Evolutionary conservation across 1,140 invertebrate species (phyloP), one percentile per base, ranked within the genome.

Genomic region (Ctenoplectra terminalis): DNA sequence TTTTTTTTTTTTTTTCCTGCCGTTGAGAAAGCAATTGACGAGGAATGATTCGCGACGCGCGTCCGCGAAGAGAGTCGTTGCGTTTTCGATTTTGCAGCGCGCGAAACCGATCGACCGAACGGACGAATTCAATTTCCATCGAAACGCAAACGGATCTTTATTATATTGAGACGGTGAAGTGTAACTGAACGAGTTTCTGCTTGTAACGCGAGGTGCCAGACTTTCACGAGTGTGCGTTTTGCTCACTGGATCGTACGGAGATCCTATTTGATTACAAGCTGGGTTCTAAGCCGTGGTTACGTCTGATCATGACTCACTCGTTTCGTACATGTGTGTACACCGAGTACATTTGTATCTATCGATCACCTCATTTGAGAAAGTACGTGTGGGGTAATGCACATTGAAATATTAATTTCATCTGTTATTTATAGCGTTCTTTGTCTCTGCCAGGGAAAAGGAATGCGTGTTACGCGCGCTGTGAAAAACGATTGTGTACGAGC

Each of bases 261-360:
- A 88, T 88, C 86, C 76, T 85, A 87, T 88, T 88, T 85, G 87
- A 88, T 88, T 88, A 88, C 86, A 83, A 67, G 58, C 75, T 82
- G 82, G 52, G 79, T 67, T 76, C 58, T 79, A 87, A 73, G 76
- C 80, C 40, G 79, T 75, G 86, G 83, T 88, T 88, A 87, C 87
- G 86, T 88, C 83, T 82, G 72, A 61, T 84, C 86, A 80, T 88
- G 87, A 88, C 83, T 88, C 87, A 88, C 73, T 85, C 87, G 67
- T 56, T 85, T 85, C 78, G 56, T 67, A 61, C 60, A 75, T 56
- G 52, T 58, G 74, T 75, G 56, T 63, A 52, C 52, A 50, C 50
- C 54, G 15, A 9, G 64, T 34, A 48, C 81, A 31, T 81, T 70
- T 81, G 58, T 82, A 86, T 74, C 73, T 82, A 86, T 86, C 84